phyloP scores from a whole-genome alignment of 1,140 invertebrate genomes.

The Drosophila quadrilineata region DNA sequence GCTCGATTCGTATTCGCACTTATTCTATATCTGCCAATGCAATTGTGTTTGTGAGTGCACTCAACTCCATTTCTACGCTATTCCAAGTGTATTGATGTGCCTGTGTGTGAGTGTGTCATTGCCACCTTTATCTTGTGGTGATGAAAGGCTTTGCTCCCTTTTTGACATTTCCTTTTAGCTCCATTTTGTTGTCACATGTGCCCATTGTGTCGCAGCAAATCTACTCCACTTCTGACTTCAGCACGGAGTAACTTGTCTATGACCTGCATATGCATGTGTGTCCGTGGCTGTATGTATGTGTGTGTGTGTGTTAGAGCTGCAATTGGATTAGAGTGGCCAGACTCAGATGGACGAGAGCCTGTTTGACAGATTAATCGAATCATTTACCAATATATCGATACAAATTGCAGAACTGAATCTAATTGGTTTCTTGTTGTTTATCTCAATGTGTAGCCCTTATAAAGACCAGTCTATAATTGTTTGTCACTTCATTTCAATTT shows the following conservation, averaged over 20 bases:
- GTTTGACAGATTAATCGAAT: background rate
- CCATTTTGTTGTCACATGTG: constrained; percentile 61
- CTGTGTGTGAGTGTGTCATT: constrained; percentile 33
- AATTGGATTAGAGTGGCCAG: constrained; percentile 27
- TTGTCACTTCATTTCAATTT: constrained; percentile 16
- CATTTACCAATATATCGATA: background rate
- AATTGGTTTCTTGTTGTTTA: too few relatives aligned
- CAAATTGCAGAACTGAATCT: constrained; percentile 5
- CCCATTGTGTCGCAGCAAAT: constrained; percentile 72
- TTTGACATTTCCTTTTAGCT: constrained; percentile 41
- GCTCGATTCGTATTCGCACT: constrained; percentile 54
- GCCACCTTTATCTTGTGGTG: constrained; percentile 46
- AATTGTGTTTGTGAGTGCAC: constrained; percentile 55
- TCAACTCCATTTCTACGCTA: too few relatives aligned
- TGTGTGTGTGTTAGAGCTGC: constrained; percentile 18
- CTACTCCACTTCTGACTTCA: constrained; percentile 53
- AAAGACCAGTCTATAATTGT: constrained; percentile 1
- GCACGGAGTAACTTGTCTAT: constrained; percentile 23
- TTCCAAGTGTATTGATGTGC: constrained; percentile 15
- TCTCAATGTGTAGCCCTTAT: too few relatives aligned
- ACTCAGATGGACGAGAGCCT: background rate
- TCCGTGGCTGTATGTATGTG: background rate
- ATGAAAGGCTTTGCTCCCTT: constrained; percentile 36
- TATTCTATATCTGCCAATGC: too few relatives aligned
- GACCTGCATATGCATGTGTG: constrained; percentile 4